Evolutionary conservation across 2,113 vertebrate genomes (phyloP).

Genomic region (Microcebus murinus): DNA sequence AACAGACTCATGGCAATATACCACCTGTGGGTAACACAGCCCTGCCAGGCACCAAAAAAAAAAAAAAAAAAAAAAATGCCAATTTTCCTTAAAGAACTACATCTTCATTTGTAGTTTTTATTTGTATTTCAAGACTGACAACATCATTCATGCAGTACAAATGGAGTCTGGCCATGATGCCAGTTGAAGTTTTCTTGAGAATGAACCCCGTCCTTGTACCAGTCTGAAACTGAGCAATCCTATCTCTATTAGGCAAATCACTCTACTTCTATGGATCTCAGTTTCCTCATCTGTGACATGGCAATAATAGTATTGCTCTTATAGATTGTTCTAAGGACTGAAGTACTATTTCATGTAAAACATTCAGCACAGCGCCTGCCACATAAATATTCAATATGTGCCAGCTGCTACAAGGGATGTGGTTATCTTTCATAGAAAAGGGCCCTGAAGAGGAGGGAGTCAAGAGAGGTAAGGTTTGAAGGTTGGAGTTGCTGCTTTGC

Average conservation of each 20-base stretch:
- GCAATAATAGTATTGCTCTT: neutral
- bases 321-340: neutral
- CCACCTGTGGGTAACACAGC: neutral
- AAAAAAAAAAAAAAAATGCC: neutral
- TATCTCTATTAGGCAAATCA: neutral
- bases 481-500: neutral
- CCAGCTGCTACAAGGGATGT: neutral
- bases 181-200: slow-evolving; percentile 27
- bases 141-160: neutral
- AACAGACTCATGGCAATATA: neutral
- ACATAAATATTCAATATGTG: neutral
- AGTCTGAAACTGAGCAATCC: slow-evolving; percentile 35
- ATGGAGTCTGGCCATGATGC: neutral
- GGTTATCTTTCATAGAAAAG: neutral
- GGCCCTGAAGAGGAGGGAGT: neutral
- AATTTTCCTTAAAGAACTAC: slow-evolving; percentile 14
- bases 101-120: slow-evolving; percentile 35
- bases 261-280: neutral
- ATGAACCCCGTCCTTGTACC: neutral
- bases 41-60: neutral
- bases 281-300: neutral
- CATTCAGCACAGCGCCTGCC: neutral
- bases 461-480: neutral
- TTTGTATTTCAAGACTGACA: slow-evolving; percentile 10
- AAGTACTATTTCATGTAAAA: slow-evolving; percentile 20